Evolutionary conservation across 2,113 vertebrate genomes (phyloP), one percentile per base, ranked within the genome.

Genomic region (Nothoprocta pentlandii): DNA sequence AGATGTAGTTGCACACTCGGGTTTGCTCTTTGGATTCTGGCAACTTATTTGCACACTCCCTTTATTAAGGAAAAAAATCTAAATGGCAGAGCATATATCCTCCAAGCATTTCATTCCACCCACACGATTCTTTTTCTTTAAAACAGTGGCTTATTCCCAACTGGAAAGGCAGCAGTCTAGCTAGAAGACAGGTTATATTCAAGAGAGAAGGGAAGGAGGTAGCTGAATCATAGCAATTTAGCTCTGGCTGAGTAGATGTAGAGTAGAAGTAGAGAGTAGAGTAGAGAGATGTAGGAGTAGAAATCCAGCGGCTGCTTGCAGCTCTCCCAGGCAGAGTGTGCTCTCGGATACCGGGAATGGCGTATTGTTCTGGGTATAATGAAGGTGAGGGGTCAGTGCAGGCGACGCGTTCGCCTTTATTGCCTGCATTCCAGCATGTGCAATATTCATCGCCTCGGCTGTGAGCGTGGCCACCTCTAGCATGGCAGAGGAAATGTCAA

Each of bases 201-300:
- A 77, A 95, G 89, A 92, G 49, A 94, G 91, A 93, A 96, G 91
- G 87, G 81, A 95, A 96, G 87, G 95, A 92, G 91, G 94, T 63
- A 87, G 95, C 80, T 97, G 95, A 96, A 96, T 96, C 94, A 96
- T 77, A 97, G 95, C 91, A 94, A 96, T 97, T 97, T 96, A 93
- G 41, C 87, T 92, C 89, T 0, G 41, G 74, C 89, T 87, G 94
- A 63, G 91, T 91, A 88, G 84, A 96, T 91, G 94, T 76, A 95
- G n/a, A n/a, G n/a, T n/a, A n/a, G n/a, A n/a, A n/a, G n/a, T n/a
- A n/a, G n/a, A n/a, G n/a, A n/a, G n/a, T n/a, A n/a, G n/a, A n/a
- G n/a, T n/a, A n/a, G n/a, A n/a, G n/a, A n/a, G n/a, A n/a, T n/a
- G n/a, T n/a, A n/a, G n/a, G n/a, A n/a, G n/a, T n/a, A n/a, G n/a